Conservation (phyloP, 2,113 vertebrate genomes). For the Meriones unguiculatus region DNA sequence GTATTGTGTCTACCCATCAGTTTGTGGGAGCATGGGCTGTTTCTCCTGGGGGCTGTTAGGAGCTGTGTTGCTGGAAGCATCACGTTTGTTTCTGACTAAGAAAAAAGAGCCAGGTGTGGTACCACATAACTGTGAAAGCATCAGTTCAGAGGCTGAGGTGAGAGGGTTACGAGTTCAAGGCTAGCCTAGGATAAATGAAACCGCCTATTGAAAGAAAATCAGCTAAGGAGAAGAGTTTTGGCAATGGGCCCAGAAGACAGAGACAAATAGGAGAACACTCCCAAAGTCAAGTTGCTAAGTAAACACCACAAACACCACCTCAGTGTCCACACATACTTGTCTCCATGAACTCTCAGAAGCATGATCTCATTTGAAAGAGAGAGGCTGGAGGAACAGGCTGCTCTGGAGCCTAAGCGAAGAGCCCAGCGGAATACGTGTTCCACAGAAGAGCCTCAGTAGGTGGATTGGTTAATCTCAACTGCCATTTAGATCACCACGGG, state of each 20-base stretch:
- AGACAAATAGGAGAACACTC: neutral
- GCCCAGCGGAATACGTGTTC: rapidly evolving
- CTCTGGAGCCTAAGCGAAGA: no score
- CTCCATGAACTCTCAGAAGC: neutral
- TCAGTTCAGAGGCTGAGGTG: neutral
- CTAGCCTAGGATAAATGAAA: neutral
- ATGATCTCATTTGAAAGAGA: neutral
- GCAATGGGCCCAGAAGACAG: neutral
- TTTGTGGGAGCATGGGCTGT: neutral
- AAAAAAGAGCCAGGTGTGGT: neutral
- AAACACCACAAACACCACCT: no score
- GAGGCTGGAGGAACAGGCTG: neutral
- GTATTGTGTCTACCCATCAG: neutral
- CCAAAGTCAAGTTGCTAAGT: neutral
- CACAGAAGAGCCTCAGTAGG: no score
- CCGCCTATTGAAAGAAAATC: neutral
- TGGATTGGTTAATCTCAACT: neutral
- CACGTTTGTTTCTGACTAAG: neutral
- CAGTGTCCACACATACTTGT: rapidly evolving
- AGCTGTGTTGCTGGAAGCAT: neutral
- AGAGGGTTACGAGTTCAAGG: neutral
- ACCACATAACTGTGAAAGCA: neutral
- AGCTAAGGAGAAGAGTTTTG: neutral
- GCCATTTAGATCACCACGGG: neutral
- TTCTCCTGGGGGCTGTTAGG: neutral